Percentiles rank a stretch among this genome's conserved stretches.
These are phyloP conservation scores for Anoncus sp. DNA, from an alignment of 2,888 invertebrate species.

Conservation along the genomic window DNA sequence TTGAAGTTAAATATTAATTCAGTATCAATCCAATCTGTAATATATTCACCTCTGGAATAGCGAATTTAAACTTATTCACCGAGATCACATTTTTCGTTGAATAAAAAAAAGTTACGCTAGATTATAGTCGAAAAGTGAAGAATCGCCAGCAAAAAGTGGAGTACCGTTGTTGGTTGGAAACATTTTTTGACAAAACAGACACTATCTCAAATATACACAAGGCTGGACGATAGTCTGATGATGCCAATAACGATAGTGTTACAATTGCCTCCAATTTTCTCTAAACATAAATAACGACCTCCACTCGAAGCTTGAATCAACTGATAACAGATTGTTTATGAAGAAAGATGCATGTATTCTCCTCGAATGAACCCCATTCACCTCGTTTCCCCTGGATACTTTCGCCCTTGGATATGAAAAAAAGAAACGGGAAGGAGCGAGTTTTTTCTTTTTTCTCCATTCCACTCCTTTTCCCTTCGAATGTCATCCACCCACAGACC, in stretches of 20 bases:
- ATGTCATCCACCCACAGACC: conserved; percentile 65
- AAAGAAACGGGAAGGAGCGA: conserved; percentile 26
- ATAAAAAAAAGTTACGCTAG: not conserved
- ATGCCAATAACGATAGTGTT: not conserved
- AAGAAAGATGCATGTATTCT: conserved; percentile 2
- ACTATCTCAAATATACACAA: not conserved
- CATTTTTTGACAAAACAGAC: not conserved
- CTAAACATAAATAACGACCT: not conserved
- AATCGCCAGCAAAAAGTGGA: not conserved
- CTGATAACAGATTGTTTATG: conserved; percentile 3
- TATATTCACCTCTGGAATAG: no score
- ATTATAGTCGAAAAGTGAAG: not conserved
- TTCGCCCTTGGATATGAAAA: conserved; percentile 27
- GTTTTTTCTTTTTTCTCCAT: conserved; percentile 48
- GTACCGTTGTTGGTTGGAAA: not conserved
- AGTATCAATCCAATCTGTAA: no score
- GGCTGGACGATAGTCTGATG: not conserved
- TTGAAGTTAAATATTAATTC: no score
- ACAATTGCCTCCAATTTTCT: not conserved
- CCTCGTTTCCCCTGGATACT: conserved; percentile 51
- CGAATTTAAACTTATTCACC: no score
- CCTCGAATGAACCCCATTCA: conserved; percentile 30
- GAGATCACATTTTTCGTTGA: not conserved
- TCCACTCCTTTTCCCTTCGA: conserved; percentile 59
- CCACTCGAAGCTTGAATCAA: not conserved